These are phyloP conservation scores for Caradrina clavipalpis DNA, from an alignment of 2,888 invertebrate genomes.

Conservation along the genomic window DNA sequence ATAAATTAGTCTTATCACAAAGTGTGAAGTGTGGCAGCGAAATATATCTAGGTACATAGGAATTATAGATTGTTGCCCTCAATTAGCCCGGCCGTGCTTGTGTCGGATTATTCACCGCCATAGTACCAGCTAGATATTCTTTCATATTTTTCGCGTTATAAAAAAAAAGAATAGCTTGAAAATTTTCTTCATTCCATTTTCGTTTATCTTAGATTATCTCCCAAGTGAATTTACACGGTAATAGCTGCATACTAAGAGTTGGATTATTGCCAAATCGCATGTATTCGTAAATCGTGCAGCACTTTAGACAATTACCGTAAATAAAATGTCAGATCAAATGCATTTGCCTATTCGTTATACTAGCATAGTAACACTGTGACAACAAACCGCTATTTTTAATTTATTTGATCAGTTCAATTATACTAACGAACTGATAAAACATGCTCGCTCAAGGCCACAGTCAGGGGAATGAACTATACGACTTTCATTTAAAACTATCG, in stretches of 20 bases:
- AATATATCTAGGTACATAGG: conserved; percentile 7
- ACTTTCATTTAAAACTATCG: conserved; percentile 1
- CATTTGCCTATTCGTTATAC: background rate
- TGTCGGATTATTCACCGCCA: background rate
- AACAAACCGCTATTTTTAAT: conserved; percentile 24
- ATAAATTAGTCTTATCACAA: background rate
- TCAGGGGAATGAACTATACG: background rate
- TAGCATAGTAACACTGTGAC: conserved; percentile 27
- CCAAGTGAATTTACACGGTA: conserved; percentile 14
- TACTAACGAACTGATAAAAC: background rate
- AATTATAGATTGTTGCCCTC: conserved; percentile 41
- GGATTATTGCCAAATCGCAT: conserved; percentile 40
- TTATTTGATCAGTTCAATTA: conserved; percentile 19
- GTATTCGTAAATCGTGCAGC: conserved; percentile 20
- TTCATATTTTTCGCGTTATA: background rate
- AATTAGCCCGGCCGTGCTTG: conserved; percentile 26
- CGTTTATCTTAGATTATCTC: conserved; percentile 12
- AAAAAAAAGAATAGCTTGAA: conserved; percentile 2
- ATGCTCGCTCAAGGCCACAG: conserved; percentile 18
- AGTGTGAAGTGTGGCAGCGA: conserved; percentile 7
- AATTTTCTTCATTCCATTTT: conserved; percentile 1
- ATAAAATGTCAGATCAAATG: conserved; percentile 18
- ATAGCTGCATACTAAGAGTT: conserved; percentile 28
- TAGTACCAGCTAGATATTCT: background rate
- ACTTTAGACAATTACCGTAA: conserved; percentile 28